These are phyloP conservation scores for Meda fulgida DNA, from an alignment of 2,797 vertebrate genomes.

Conservation along the genomic window DNA sequence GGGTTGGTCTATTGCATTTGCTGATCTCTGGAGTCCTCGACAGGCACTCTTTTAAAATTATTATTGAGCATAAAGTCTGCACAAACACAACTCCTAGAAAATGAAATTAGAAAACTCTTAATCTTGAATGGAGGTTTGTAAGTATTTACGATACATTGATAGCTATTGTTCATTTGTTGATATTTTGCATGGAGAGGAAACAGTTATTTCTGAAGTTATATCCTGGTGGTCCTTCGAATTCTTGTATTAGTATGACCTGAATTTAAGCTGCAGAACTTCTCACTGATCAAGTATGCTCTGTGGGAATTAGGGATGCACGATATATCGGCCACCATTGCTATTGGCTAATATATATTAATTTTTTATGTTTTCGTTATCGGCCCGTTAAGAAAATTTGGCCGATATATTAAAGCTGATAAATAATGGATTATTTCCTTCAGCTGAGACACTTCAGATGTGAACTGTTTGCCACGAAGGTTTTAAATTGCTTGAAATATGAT, in stretches of 20 bases:
- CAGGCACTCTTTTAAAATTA: conserved; percentile 35
- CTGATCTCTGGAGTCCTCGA: conserved; percentile 46
- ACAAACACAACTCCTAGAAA: conserved; percentile 26
- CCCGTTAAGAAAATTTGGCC: no score
- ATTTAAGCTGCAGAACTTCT: not conserved
- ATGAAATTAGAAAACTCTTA: not conserved
- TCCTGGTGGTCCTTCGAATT: not conserved
- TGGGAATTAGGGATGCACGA: not conserved
- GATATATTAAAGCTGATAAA: no score
- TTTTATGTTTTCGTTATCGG: no score
- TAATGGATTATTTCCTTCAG: no score
- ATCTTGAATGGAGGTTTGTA: not conserved
- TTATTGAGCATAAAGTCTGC: conserved; percentile 46
- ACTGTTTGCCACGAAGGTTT: no score
- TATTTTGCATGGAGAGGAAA: not conserved
- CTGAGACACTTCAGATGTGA: no score
- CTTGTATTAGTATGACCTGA: not conserved
- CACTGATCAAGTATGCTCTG: not conserved
- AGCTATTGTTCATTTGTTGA: not conserved
- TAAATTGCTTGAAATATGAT: no score
- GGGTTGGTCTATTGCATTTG: conserved; percentile 50
- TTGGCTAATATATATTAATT: no score
- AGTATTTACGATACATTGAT: not conserved
- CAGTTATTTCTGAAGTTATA: not conserved
- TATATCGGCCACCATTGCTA: no score